These are phyloP conservation scores for Orgyia antiqua DNA, from an alignment of 2,888 invertebrate species.

Conservation along the genomic window DNA sequence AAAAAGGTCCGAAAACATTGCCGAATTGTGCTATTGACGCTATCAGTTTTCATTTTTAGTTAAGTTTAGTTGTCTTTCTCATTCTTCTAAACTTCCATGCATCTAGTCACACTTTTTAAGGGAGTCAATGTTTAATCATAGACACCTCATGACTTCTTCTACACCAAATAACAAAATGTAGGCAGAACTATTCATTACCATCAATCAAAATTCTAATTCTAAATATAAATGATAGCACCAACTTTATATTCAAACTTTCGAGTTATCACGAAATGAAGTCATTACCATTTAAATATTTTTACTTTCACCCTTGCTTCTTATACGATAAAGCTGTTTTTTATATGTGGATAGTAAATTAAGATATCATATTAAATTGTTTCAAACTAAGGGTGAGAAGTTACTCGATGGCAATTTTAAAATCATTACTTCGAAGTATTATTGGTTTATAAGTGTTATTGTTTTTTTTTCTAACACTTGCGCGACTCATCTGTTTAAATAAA, in stretches of 20 bases:
- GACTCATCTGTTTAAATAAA: no score
- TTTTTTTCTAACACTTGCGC: no score
- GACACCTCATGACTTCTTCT: no score
- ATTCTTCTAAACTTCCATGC: no score
- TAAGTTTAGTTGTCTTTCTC: no score
- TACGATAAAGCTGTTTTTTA: not conserved
- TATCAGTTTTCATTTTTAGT: no score
- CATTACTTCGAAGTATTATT: constrained; percentile 34
- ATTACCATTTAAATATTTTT: constrained; percentile 23
- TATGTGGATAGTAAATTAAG: constrained; percentile 5
- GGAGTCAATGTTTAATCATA: no score
- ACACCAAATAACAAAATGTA: no score
- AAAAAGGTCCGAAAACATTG: no score
- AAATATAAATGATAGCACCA: constrained; percentile 14
- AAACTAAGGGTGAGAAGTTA: constrained; percentile 34
- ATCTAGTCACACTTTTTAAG: no score
- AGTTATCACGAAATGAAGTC: constrained; percentile 45
- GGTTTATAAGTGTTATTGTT: no score
- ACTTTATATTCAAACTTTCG: constrained; percentile 17
- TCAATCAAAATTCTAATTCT: constrained; percentile 15
- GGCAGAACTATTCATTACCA: constrained; percentile 10
- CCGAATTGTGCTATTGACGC: no score
- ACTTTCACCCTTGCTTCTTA: not conserved
- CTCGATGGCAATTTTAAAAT: constrained; percentile 35
- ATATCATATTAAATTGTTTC: constrained; percentile 10